Base-by-base conservation (phyloP, 2,797 vertebrate genomes). In the Anguilla anguilla region DNA sequence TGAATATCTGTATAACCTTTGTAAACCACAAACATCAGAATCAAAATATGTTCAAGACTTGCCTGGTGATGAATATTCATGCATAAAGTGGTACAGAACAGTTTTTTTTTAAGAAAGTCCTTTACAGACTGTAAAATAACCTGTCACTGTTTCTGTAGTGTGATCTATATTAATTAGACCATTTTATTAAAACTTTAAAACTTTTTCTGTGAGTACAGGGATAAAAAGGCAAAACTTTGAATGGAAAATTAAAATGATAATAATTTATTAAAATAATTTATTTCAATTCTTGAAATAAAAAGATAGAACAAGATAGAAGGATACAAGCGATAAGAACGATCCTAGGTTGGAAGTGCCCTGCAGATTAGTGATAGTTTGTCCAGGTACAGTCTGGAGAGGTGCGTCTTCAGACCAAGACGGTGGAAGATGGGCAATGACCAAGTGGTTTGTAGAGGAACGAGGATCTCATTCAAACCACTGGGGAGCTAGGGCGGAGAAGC, bases 61-160 rank as follows among this genome's bases (percentile, higher is more conserved):
- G 57, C 61, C 64, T 57, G 61, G 81, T 87, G 28, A 74, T 87
- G 64, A 87, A 87, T 87, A 87, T 87, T 84, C 51, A 87, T 84
- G 64, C 57, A 28, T 22, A 9, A 5, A 55, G 87, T 67, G 31
- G 59, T 83, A 53, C 43, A 49, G 64, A 87, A 64, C 11, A 6
- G 74, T 46, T 79, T 43, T 43, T 39, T 43, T 43, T 79, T 43
- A 46, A 19, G 77, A 43, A 43, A 81, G 2, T 49, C 39, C 3
- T 74, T 81, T 22, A 35, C 15, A 81, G 77, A 46, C 77, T 22
- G 35, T 46, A 81, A 46, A 81, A 74, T 74, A 74, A 81, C 17
- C 77, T 7, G 39, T 46, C 77, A 81, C 46, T 81, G 39, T 39
- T 39, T 39, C 35, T 74, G 72, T 74, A 74, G 10, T 74, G 28